phyloP scores from a whole-genome alignment of 1,140 invertebrate genomes.

The Thalassaphorura encarpata region DNA sequence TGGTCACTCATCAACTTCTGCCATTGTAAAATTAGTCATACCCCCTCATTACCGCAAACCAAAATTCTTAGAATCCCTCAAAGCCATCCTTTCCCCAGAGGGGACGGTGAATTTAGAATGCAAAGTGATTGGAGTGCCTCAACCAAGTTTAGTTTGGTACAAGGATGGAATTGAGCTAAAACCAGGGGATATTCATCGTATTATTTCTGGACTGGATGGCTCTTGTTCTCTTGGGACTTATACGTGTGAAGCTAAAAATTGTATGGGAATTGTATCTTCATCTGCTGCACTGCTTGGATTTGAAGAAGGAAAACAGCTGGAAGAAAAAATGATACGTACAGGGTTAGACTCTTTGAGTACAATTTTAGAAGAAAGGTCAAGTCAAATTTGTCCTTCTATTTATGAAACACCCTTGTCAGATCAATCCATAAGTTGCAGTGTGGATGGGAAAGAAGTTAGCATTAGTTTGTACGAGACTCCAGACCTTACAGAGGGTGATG shows the following conservation, averaged over 20 bases:
- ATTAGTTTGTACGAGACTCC: slow-evolving; percentile 83
- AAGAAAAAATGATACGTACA: neutral
- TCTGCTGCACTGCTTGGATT: slow-evolving; percentile 77
- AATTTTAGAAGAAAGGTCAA: slow-evolving; percentile 79
- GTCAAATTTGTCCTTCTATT: slow-evolving; percentile 52
- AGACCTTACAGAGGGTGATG: slow-evolving; percentile 76
- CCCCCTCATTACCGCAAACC: slow-evolving; percentile 80
- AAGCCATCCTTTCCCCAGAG: slow-evolving; percentile 73
- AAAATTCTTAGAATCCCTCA: slow-evolving; percentile 69
- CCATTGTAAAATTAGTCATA: slow-evolving; percentile 48
- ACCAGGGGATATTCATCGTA: slow-evolving; percentile 79
- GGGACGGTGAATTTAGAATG: slow-evolving; percentile 82
- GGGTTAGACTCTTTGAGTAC: slow-evolving; percentile 58
- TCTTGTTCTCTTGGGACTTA: slow-evolving; percentile 85
- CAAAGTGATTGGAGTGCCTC: slow-evolving; percentile 43
- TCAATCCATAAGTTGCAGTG: slow-evolving; percentile 62
- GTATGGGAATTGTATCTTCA: slow-evolving; percentile 75
- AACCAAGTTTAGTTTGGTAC: slow-evolving; percentile 65
- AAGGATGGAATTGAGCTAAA: slow-evolving; percentile 81
- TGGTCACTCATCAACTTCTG: slow-evolving; percentile 63
- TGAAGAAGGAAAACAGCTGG: slow-evolving; percentile 46
- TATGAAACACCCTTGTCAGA: slow-evolving; percentile 69
- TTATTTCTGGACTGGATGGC: slow-evolving; percentile 76
- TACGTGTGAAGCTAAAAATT: slow-evolving; percentile 65
- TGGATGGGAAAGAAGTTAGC: slow-evolving; percentile 82